Conservation (phyloP, 2,888 invertebrate species). For the Coremacera marginata region DNA sequence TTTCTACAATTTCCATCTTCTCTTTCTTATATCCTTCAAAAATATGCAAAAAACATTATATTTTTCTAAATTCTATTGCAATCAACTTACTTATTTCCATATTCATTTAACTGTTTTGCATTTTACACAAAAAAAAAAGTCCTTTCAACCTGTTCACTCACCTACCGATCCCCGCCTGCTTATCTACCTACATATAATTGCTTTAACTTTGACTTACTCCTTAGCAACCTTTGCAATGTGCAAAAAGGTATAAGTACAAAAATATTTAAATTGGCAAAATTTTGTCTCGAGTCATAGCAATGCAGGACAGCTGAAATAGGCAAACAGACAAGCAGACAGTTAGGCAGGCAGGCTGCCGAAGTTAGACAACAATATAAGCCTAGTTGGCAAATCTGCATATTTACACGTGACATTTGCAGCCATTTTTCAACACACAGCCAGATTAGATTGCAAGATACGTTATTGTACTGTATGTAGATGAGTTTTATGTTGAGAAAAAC, state of each 20-base stretch:
- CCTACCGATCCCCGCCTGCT: too few relatives aligned
- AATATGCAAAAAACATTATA: too few relatives aligned
- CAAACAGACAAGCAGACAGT: not conserved
- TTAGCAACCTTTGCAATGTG: not conserved
- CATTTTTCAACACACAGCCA: constrained; percentile 2
- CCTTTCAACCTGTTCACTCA: too few relatives aligned
- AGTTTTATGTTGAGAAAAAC: not conserved
- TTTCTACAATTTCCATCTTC: too few relatives aligned
- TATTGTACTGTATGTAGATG: not conserved
- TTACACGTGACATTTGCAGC: constrained; percentile 26
- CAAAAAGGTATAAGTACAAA: not conserved
- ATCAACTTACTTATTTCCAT: too few relatives aligned
- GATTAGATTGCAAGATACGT: not conserved
- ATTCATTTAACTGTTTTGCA: too few relatives aligned
- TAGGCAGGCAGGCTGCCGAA: not conserved
- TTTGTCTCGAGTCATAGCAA: not conserved
- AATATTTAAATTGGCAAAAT: constrained; percentile 15
- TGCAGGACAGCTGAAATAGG: not conserved
- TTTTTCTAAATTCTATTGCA: too few relatives aligned
- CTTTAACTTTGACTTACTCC: constrained; percentile 9
- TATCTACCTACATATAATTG: not conserved
- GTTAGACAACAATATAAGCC: not conserved
- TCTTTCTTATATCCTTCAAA: too few relatives aligned
- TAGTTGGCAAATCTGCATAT: constrained; percentile 16
- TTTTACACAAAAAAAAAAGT: too few relatives aligned